These are phyloP conservation scores for Meloidogyne chitwoodi DNA, from an alignment of 1,140 invertebrate species.

Conservation along the genomic window DNA sequence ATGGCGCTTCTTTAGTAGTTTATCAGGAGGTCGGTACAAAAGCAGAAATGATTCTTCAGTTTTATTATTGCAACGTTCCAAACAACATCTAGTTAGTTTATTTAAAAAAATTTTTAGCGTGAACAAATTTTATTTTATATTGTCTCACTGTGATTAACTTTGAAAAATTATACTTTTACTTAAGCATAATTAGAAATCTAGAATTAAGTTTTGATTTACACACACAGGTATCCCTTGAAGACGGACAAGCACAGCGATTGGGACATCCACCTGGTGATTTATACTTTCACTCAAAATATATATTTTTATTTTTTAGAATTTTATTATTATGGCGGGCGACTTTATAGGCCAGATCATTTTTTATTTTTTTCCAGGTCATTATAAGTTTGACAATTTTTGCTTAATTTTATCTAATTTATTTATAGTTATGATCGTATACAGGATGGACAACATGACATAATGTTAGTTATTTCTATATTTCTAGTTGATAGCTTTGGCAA, in stretches of 20 bases:
- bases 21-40: neutral
- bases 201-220: too few relatives aligned
- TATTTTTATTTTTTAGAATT: neutral
- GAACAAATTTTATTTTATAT: too few relatives aligned
- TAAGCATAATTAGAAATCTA: too few relatives aligned
- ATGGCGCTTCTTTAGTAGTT: slow-evolving; percentile 35
- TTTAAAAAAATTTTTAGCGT: neutral
- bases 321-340: slow-evolving; percentile 28
- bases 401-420: neutral
- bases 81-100: slow-evolving; percentile 21
- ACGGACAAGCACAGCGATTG: slow-evolving; percentile 4
- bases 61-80: neutral
- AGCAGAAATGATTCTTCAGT: neutral
- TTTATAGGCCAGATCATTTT: slow-evolving; percentile 38
- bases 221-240: neutral
- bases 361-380: slow-evolving; percentile 40
- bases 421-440: slow-evolving; percentile 29
- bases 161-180: too few relatives aligned
- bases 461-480: slow-evolving; percentile 1
- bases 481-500: too few relatives aligned
- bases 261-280: slow-evolving; percentile 39
- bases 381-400: too few relatives aligned
- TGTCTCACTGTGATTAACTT: too few relatives aligned
- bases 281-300: neutral
- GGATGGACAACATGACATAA: slow-evolving; percentile 33